These are phyloP conservation scores for Aleiodes sp. DNA, from an alignment of 1,140 invertebrate genomes.

Conservation along the genomic window DNA sequence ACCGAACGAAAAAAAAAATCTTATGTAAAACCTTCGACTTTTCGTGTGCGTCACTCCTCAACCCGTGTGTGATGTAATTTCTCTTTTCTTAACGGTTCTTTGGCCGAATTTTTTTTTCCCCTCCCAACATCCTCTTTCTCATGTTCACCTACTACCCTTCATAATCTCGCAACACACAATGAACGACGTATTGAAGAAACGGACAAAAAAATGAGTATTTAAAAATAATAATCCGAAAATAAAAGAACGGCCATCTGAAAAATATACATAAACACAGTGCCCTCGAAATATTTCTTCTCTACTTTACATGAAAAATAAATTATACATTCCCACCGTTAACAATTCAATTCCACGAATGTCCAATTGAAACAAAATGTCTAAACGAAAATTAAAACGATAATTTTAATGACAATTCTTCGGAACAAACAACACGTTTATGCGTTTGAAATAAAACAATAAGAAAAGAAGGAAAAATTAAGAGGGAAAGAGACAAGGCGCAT, in stretches of 20 bases:
- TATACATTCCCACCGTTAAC: too few species aligned
- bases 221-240: not conserved
- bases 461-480: slow-evolving; percentile 2
- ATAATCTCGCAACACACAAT: not conserved
- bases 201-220: not conserved
- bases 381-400: too few species aligned
- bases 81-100: slow-evolving; percentile 5
- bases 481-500: slow-evolving; percentile 43
- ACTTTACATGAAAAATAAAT: too few species aligned
- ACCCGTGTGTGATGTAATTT: slow-evolving; percentile 12
- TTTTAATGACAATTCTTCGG: too few species aligned
- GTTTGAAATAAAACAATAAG: slow-evolving; percentile 12
- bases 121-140: not conserved
- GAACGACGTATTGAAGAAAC: not conserved
- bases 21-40: slow-evolving; percentile 1
- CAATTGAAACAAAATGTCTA: too few species aligned
- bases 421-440: too few species aligned
- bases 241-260: too few species aligned
- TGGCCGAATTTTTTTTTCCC: not conserved
- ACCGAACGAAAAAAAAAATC: not conserved
- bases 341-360: too few species aligned
- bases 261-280: too few species aligned
- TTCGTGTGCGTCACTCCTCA: slow-evolving; percentile 6
- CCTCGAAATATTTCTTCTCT: too few species aligned
- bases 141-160: not conserved